A percentile compares a stretch with the other conserved stretches of the same genome.
Evolutionary conservation across 2,113 vertebrate genomes (phyloP).

Genomic region (Origma solitaria): DNA sequence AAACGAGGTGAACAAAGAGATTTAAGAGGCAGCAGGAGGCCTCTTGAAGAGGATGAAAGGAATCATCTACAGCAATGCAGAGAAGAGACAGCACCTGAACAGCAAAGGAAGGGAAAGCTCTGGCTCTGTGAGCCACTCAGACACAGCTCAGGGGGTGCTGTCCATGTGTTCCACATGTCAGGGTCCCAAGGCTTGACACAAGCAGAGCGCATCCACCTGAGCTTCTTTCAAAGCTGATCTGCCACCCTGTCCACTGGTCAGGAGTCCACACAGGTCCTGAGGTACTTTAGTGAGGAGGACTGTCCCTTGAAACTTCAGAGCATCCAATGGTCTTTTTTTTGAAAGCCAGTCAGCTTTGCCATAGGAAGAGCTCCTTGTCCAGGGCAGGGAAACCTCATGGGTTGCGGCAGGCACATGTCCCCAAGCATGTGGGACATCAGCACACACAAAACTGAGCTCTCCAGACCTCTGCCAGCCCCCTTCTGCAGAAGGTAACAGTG

Average conservation of each 20-base stretch:
- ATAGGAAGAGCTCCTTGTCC: rapidly evolving
- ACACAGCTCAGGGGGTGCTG: background rate
- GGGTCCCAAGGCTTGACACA: rapidly evolving
- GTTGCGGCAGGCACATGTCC: background rate
- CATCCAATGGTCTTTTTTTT: background rate
- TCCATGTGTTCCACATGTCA: rapidly evolving
- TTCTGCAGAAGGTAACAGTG: background rate
- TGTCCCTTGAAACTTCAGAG: background rate
- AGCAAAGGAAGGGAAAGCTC: background rate
- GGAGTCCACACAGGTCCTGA: background rate
- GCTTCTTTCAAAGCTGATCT: background rate
- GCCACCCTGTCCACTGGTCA: rapidly evolving
- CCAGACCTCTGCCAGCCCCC: background rate
- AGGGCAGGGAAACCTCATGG: background rate
- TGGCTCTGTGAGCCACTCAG: background rate
- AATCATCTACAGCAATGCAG: background rate
- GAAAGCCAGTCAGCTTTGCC: background rate
- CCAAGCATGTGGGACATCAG: background rate
- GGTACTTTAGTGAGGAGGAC: background rate
- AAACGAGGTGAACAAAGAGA: background rate
- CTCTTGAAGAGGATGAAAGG: background rate
- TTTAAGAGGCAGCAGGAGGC: background rate
- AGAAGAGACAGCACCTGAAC: background rate
- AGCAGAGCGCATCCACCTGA: rapidly evolving
- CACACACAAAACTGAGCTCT: background rate